A percentile compares a stretch with the other conserved stretches of the same genome.
Conservation (phyloP, 2,797 vertebrate genomes). For the Apogon hyalosoma region DNA sequence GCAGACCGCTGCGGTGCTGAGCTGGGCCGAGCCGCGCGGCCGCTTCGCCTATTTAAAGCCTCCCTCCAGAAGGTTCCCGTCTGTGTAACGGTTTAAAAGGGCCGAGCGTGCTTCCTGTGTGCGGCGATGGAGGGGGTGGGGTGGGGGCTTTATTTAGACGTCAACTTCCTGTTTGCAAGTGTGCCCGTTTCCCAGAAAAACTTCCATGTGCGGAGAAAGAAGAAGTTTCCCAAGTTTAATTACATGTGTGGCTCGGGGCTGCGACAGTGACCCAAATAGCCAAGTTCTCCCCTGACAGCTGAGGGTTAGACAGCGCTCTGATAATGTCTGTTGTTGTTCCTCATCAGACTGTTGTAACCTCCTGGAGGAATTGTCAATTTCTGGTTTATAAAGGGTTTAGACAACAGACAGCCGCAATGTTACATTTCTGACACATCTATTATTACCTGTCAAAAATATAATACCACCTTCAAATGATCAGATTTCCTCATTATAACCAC, state of each 20-base stretch:
- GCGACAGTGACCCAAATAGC: constrained; percentile 78
- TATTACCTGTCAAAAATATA: neutral
- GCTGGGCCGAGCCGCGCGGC: constrained; percentile 52
- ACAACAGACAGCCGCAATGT: constrained; percentile 2
- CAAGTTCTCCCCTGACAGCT: constrained; percentile 47
- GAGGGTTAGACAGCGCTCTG: constrained; percentile 45
- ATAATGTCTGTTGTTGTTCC: constrained; percentile 61
- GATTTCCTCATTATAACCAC: no score
- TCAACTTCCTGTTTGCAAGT: constrained; percentile 84
- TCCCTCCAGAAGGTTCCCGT: constrained; percentile 66
- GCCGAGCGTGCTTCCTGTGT: constrained; percentile 67
- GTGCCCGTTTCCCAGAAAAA: constrained; percentile 76
- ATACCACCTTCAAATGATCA: no score
- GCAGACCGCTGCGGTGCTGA: constrained; percentile 74
- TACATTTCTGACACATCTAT: neutral
- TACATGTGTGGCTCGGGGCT: constrained; percentile 67
- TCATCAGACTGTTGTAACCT: constrained; percentile 33
- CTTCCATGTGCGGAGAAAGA: constrained; percentile 67
- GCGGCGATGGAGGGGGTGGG: constrained; percentile 29
- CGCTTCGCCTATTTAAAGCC: constrained; percentile 73
- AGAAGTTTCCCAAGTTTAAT: constrained; percentile 82
- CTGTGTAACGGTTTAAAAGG: constrained; percentile 73
- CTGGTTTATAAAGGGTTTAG: constrained; percentile 12
- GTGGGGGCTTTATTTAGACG: constrained; percentile 79
- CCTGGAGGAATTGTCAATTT: constrained; percentile 30